Evolutionary conservation across 2,113 vertebrate genomes (phyloP).

Genomic region (Mormoops blainvillei): DNA sequence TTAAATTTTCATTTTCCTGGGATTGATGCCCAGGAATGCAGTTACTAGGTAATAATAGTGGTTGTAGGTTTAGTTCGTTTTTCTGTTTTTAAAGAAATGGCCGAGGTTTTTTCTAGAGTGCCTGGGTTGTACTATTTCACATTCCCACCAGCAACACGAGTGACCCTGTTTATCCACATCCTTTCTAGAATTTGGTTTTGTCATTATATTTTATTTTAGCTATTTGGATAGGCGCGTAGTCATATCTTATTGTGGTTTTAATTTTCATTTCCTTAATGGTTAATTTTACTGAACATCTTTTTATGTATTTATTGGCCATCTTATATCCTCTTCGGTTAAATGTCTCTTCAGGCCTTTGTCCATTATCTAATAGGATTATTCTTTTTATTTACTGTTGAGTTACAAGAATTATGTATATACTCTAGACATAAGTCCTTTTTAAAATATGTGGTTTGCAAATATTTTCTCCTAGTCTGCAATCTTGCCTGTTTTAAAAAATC

Average conservation of each 20-base stretch:
- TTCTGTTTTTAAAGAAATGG: neutral
- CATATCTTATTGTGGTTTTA: neutral
- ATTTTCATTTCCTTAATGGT: neutral
- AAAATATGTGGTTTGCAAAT: neutral
- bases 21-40: neutral
- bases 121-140: neutral
- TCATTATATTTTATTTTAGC: slow-evolving; percentile 6
- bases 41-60: neutral
- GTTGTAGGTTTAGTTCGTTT: neutral
- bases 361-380: neutral
- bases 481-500: neutral
- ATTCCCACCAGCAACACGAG: neutral
- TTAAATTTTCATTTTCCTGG: neutral
- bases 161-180: neutral
- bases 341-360: neutral
- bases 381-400: neutral
- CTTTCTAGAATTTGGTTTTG: neutral
- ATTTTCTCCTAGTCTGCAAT: neutral
- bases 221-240: neutral
- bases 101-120: neutral
- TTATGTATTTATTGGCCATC: neutral
- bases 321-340: neutral
- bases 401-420: neutral
- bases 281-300: neutral
- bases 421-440: neutral